Percentiles rank a stretch among this genome's conserved stretches.
These are phyloP conservation scores for Myotis daubentonii DNA, from an alignment of 2,797 vertebrate genomes.

Conservation along the genomic window DNA sequence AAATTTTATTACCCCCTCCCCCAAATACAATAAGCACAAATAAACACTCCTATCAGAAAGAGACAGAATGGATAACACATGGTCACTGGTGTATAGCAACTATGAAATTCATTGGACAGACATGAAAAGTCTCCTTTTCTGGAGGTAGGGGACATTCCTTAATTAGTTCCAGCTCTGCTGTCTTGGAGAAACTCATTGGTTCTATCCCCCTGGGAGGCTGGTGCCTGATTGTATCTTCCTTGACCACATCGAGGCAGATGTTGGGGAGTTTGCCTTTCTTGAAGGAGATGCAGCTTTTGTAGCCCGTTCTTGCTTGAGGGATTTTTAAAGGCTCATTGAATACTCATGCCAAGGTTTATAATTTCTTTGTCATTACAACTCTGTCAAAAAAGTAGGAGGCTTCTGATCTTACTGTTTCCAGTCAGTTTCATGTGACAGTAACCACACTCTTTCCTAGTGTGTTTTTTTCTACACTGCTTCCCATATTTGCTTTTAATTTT, in stretches of 20 bases:
- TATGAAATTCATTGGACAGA: not conserved
- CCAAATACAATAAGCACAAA: not conserved
- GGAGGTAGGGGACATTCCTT: not conserved
- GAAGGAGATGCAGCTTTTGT: not conserved
- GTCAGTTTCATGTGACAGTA: not conserved
- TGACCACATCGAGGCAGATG: not conserved
- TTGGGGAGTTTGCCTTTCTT: not conserved
- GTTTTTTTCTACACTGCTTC: not conserved
- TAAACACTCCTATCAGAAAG: not conserved
- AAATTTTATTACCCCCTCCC: not conserved
- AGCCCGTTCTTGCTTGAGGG: not conserved
- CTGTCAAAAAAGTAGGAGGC: not conserved
- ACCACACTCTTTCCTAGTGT: not conserved
- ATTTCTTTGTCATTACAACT: not conserved
- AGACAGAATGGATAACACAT: not conserved
- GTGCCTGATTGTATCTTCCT: not conserved
- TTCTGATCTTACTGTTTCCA: not conserved
- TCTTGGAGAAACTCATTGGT: not conserved
- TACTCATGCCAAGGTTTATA: not conserved
- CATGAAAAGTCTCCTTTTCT: not conserved
- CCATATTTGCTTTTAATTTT: slow-evolving; percentile 2
- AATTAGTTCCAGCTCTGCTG: not conserved
- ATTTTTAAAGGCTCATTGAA: not conserved
- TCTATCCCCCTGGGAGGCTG: not conserved
- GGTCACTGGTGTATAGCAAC: not conserved